A percentile compares a stretch with the other conserved stretches of the same genome.
Conservation (phyloP, 2,113 vertebrate genomes). For the Peromyscus polionotus region DNA sequence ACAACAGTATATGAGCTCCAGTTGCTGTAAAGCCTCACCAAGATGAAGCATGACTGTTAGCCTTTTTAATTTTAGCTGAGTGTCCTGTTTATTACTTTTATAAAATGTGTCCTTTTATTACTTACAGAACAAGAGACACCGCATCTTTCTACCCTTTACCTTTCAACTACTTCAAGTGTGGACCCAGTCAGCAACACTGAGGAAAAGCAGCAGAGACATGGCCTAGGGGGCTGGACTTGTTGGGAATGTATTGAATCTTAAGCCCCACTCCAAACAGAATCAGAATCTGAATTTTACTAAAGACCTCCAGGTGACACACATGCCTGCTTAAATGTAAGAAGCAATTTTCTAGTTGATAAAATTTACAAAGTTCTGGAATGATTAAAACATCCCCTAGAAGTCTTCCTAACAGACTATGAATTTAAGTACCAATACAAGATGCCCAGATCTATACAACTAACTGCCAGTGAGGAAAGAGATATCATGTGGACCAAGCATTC, state of each 20-base stretch:
- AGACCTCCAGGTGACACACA: neutral
- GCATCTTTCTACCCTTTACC: constrained; percentile 75
- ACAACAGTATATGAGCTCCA: neutral
- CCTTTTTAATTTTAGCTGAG: constrained; percentile 39
- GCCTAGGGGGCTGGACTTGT: neutral
- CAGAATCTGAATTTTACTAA: constrained; percentile 36
- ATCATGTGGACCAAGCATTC: constrained; percentile 31
- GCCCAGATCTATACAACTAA: constrained; percentile 6
- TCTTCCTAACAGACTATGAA: constrained; percentile 64
- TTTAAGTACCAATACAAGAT: constrained; percentile 25
- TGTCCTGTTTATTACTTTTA: constrained; percentile 82
- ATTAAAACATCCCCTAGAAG: constrained; percentile 65
- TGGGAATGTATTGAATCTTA: constrained; percentile 11
- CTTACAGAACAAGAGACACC: constrained; percentile 82
- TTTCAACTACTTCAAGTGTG: neutral
- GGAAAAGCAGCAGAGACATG: neutral
- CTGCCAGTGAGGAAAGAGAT: neutral
- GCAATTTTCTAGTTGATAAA: constrained; percentile 79
- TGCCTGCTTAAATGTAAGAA: constrained; percentile 66
- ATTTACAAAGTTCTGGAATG: constrained; percentile 81
- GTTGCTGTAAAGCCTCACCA: neutral
- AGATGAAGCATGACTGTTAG: neutral
- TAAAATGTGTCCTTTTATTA: constrained; percentile 81
- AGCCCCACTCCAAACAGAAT: neutral
- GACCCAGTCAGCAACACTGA: neutral